phyloP scores from a whole-genome alignment of 64 coral and sea anemone species.

The Hydrozoanthus tunicans region DNA sequence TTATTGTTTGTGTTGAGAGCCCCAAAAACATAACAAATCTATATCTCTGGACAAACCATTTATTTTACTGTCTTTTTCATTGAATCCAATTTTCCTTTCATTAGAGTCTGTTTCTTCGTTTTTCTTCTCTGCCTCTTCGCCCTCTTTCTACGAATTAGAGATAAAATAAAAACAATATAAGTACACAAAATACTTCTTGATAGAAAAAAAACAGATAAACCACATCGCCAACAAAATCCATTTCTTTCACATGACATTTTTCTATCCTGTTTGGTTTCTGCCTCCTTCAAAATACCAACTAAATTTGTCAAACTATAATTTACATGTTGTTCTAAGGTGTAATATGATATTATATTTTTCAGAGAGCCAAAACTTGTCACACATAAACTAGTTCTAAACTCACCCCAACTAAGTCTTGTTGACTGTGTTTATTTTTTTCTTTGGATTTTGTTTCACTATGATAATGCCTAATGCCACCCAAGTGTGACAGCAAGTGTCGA shows the following conservation, averaged over 20 bases:
- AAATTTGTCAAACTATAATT: too few species aligned
- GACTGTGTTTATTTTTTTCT: slow-evolving; percentile 7
- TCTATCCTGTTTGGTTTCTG: too few species aligned
- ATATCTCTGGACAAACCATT: slow-evolving; percentile 11
- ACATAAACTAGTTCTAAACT: background rate
- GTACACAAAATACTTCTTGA: background rate
- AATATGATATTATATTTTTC: too few species aligned
- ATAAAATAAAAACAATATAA: background rate
- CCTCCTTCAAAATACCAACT: too few species aligned
- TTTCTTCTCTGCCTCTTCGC: slow-evolving; percentile 9
- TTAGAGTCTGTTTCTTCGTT: background rate
- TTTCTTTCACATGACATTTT: too few species aligned
- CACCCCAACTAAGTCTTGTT: background rate
- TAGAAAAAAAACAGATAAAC: too few species aligned
- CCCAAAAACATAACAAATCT: background rate
- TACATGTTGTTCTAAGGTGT: too few species aligned
- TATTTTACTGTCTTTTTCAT: background rate
- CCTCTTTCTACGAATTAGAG: background rate
- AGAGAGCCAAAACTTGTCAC: too few species aligned
- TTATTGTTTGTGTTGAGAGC: too few species aligned
- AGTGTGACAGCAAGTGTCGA: slow-evolving; percentile 86
- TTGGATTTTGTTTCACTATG: background rate
- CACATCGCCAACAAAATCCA: too few species aligned
- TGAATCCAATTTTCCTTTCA: background rate
- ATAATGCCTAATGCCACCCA: slow-evolving; percentile 93